Evolutionary conservation across 2,888 invertebrate genomes (phyloP).

Genomic region (Cremastinae sp.): DNA sequence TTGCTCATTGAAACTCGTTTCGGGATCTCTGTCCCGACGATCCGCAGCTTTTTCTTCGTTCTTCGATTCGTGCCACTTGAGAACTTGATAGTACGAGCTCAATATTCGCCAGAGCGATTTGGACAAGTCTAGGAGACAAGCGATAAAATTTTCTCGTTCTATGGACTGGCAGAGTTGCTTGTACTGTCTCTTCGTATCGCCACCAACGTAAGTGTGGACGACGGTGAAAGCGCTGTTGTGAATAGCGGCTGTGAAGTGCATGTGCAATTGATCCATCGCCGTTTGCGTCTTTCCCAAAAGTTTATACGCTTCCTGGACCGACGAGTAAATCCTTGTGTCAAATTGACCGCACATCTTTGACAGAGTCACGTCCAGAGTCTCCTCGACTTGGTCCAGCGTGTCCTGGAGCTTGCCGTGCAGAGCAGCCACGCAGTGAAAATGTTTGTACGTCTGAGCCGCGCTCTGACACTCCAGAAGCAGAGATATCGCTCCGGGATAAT

Average conservation of each 20-base stretch:
- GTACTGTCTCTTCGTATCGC: slow-evolving; percentile 87
- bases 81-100: slow-evolving; percentile 88
- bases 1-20: slow-evolving; percentile 86
- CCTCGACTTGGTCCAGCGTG: slow-evolving; percentile 94
- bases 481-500: slow-evolving; percentile 95
- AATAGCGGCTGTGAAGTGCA: slow-evolving; percentile 96
- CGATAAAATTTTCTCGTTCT: slow-evolving; percentile 84
- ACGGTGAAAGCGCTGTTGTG: slow-evolving; percentile 88
- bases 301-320: slow-evolving; percentile 93
- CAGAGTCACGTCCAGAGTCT: slow-evolving; percentile 93
- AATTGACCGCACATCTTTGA: slow-evolving; percentile 84
- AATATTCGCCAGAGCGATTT: slow-evolving; percentile 92
- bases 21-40: slow-evolving; percentile 82
- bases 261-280: slow-evolving; percentile 96
- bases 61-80: slow-evolving; percentile 87
- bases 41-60: slow-evolving; percentile 28
- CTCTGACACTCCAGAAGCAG: slow-evolving; percentile 93
- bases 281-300: slow-evolving; percentile 94
- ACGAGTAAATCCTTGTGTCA: slow-evolving; percentile 89
- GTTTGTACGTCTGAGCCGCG: slow-evolving; percentile 91
- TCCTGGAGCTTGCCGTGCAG: slow-evolving; percentile 93
- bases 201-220: slow-evolving; percentile 82
- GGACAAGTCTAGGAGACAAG: slow-evolving; percentile 92
- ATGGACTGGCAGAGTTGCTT: slow-evolving; percentile 89
- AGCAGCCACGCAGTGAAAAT: slow-evolving; percentile 95